Evolutionary conservation across 1,140 invertebrate species (phyloP).

Genomic region (Drosophila ironensis): DNA sequence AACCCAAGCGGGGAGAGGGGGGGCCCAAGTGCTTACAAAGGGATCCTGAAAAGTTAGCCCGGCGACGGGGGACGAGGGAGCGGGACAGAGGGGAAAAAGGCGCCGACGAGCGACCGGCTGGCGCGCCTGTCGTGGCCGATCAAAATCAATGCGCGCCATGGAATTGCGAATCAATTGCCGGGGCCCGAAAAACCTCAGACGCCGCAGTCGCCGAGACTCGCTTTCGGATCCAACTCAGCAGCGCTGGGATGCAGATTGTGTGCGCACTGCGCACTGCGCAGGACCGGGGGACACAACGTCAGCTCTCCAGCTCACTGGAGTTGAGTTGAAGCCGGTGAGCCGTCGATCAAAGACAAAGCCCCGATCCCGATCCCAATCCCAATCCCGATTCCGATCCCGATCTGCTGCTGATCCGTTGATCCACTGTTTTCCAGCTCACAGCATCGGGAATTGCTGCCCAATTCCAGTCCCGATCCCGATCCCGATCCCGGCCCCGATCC

Average conservation of each 20-base stretch:
- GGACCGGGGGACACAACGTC: slow-evolving; percentile 12
- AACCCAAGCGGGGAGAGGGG: background rate
- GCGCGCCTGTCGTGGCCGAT: slow-evolving; percentile 72
- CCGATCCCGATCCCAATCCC: slow-evolving; percentile 38
- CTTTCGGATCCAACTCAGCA: background rate
- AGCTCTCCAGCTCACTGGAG: slow-evolving; percentile 24
- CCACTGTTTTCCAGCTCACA: slow-evolving; percentile 39
- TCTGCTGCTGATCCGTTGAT: slow-evolving; percentile 26
- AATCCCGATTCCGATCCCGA: too few species aligned
- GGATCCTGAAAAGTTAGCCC: too few species aligned
- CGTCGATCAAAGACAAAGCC: slow-evolving; percentile 76
- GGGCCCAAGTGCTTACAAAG: background rate
- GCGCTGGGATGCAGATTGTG: background rate
- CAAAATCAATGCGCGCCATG: slow-evolving; percentile 73
- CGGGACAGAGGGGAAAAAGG: background rate
- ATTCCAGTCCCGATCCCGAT: background rate
- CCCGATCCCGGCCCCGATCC: slow-evolving; percentile 3
- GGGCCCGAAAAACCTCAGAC: slow-evolving; percentile 5
- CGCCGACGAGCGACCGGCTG: slow-evolving; percentile 33
- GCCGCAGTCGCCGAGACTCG: slow-evolving; percentile 4
- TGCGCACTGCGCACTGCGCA: background rate
- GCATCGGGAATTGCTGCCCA: slow-evolving; percentile 9
- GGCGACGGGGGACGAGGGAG: background rate
- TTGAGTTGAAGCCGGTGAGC: slow-evolving; percentile 45
- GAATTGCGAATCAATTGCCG: slow-evolving; percentile 76